Evolutionary conservation across 2,888 invertebrate species (phyloP).

Genomic region (Epinotia bilunana): DNA sequence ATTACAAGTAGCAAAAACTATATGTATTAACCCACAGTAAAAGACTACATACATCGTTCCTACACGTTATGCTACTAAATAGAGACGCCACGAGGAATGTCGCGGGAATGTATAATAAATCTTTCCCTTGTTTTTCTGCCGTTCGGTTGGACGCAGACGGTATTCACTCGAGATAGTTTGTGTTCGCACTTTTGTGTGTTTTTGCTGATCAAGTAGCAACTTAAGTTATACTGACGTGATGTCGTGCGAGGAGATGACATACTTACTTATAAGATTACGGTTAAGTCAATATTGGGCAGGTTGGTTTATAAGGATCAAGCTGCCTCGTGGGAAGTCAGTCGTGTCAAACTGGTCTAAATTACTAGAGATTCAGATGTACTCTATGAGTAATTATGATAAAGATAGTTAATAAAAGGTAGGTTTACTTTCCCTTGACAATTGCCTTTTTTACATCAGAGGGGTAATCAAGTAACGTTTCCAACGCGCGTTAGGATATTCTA

Average conservation of each 20-base stretch:
- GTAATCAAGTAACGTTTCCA: too few relatives aligned
- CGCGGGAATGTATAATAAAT: conserved; percentile 65
- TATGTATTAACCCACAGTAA: too few relatives aligned
- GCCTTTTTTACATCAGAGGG: too few relatives aligned
- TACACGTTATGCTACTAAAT: conserved; percentile 55
- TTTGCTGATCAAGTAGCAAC: conserved; percentile 38
- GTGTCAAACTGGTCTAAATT: too few relatives aligned
- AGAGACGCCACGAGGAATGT: conserved; percentile 60
- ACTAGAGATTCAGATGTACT: too few relatives aligned
- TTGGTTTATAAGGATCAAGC: background rate
- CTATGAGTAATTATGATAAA: too few relatives aligned
- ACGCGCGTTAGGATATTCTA: too few relatives aligned
- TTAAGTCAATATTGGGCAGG: background rate
- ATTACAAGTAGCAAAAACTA: too few relatives aligned
- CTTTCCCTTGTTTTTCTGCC: conserved; percentile 63
- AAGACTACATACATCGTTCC: conserved; percentile 33
- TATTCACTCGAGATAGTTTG: conserved; percentile 38
- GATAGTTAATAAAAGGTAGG: too few relatives aligned
- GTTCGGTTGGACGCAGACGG: conserved; percentile 37
- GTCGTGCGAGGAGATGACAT: background rate
- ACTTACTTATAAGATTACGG: background rate
- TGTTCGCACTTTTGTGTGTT: conserved; percentile 18
- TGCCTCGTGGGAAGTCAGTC: too few relatives aligned
- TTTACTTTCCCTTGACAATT: too few relatives aligned
- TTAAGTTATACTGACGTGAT: conserved; percentile 9